A percentile compares a stretch with the other conserved stretches of the same genome.
These are phyloP conservation scores for Exocentrus adspersus DNA, from an alignment of 2,888 invertebrate species.

Conservation along the genomic window DNA sequence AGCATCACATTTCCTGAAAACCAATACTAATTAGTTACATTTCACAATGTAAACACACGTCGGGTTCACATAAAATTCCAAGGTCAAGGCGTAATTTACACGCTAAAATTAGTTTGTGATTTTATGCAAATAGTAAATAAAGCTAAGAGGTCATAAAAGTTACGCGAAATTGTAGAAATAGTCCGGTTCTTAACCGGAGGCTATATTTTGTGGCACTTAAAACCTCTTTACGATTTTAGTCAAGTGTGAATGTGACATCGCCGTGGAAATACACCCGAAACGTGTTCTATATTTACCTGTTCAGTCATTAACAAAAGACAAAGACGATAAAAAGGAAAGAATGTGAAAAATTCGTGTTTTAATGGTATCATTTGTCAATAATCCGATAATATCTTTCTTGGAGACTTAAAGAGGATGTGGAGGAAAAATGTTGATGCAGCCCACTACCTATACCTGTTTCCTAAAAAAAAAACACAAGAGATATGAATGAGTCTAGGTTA, in stretches of 20 bases:
- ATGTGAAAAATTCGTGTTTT: too few species aligned
- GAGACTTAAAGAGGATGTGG: too few species aligned
- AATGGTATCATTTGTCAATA: too few species aligned
- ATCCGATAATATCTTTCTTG: too few species aligned
- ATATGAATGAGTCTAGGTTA: too few species aligned
- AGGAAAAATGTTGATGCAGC: too few species aligned
- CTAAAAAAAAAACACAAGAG: too few species aligned
- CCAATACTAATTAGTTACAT: background rate
- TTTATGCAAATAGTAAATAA: constrained; percentile 1
- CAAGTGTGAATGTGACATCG: background rate
- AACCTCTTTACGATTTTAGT: background rate
- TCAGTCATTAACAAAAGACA: background rate
- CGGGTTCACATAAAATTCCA: background rate
- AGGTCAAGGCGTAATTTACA: background rate
- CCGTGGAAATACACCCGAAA: background rate
- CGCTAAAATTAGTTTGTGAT: background rate
- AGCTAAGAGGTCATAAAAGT: constrained; percentile 1
- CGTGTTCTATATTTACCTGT: background rate
- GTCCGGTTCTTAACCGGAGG: background rate
- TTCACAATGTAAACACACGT: background rate
- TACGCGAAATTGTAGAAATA: background rate
- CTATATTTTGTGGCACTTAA: background rate
- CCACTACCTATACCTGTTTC: too few species aligned
- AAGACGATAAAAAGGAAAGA: too few species aligned
- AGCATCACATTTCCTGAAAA: background rate